Evolutionary conservation across 2,797 vertebrate genomes (phyloP).

Genomic region (Pogonophryne albipinna): DNA sequence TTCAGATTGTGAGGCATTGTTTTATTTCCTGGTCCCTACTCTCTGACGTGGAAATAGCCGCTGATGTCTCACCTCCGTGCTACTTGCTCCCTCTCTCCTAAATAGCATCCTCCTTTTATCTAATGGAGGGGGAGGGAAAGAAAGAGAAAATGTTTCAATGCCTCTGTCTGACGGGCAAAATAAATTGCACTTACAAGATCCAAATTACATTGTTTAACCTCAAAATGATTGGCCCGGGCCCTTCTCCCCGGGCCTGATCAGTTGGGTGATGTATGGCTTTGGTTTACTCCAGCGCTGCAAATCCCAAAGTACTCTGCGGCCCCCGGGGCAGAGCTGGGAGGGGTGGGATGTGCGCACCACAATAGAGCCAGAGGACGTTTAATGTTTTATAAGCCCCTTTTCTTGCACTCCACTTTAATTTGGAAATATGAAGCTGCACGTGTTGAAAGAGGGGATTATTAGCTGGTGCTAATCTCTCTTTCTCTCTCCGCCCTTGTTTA

Average conservation of each 20-base stretch:
- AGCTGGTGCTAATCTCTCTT: constrained; percentile 93
- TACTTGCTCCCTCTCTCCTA: constrained; percentile 56
- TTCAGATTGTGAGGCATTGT: constrained; percentile 35
- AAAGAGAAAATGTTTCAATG: constrained; percentile 79
- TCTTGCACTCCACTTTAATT: constrained; percentile 96
- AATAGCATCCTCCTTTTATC: constrained; percentile 75
- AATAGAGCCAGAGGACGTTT: constrained; percentile 90
- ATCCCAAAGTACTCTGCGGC: constrained; percentile 88
- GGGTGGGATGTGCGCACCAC: constrained; percentile 69
- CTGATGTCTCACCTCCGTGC: constrained; percentile 63
- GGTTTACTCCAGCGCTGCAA: constrained; percentile 94
- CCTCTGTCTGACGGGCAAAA: constrained; percentile 83
- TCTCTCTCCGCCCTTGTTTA: constrained; percentile 73
- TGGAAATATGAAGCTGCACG: constrained; percentile 94
- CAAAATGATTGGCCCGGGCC: constrained; percentile 95
- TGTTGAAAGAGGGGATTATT: constrained; percentile 97
- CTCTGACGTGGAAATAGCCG: constrained; percentile 48
- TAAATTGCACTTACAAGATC: constrained; percentile 88
- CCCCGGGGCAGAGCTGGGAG: constrained; percentile 85
- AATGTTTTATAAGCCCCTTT: constrained; percentile 96
- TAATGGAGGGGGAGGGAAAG: constrained; percentile 49
- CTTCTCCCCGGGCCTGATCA: constrained; percentile 87
- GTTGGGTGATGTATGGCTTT: constrained; percentile 94
- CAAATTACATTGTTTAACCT: constrained; percentile 95
- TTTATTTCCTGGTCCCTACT: constrained; percentile 46